Base-by-base conservation (phyloP, 2,797 vertebrate species). In the Phyllotis vaccarum region DNA sequence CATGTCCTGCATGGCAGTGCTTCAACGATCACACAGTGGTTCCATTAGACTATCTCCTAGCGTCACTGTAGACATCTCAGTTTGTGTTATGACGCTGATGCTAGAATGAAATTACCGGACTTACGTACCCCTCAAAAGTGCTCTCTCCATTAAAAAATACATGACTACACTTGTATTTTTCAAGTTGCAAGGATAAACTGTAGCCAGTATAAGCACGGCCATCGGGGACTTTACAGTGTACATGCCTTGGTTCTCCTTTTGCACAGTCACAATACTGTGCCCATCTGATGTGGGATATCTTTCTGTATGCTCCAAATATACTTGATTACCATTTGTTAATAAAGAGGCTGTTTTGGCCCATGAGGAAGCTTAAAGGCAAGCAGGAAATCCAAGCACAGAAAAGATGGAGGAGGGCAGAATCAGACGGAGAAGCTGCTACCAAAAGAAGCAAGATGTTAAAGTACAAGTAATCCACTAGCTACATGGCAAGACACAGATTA, bases 201-300 rank as follows among this genome's bases (percentile, higher is more conserved):
- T 56, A 85, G 89, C 72, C 2, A 58, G 14, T 24, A 75, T 3
- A 0, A 70, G 3, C 82, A 62, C 52, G n/a, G 79, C 34, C 70
- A 2, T 58, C 54, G 0, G 0, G 52, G 29, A 14, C 0, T 86
- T 88, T 58, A 10, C 19, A 34, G n/a, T 14, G 49, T 4, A 9
- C 78, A 29, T 1, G 2, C 56, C 0, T 86, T 9, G 2, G 29
- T 68, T 80, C 68, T 43, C 2, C 87, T 76, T 75, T 22, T 68
- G 52, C 10, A 0, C 5, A 31, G 66, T 1, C 0, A 10, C 24
- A 6, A 0, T 17, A 2, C 21, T 54, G 13, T 6, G 0, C 19
- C 46, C 37, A 49, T 49, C 9, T 49, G 46, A 49, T 49, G 46
- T 49, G 46, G 46, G 46, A 49, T 49, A 9, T 49, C 46, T 49